A percentile compares a stretch with the other conserved stretches of the same genome.
Conservation (phyloP, 2,113 vertebrate species). For the Gymnorhina tibicen region DNA sequence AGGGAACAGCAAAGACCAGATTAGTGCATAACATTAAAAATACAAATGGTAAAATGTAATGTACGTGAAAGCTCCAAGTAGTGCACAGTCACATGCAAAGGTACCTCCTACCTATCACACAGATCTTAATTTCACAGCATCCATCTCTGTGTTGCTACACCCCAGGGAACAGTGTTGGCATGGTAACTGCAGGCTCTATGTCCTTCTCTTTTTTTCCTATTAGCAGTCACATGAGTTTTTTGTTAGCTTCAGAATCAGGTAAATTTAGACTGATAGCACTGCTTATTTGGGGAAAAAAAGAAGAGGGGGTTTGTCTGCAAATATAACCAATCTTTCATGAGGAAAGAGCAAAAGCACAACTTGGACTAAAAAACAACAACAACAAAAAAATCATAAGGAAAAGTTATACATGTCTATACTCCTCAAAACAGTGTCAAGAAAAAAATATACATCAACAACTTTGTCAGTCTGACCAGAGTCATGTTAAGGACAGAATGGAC, state of each 20-base stretch:
- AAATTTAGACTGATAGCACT: not conserved
- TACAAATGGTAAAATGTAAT: not conserved
- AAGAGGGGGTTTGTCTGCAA: not conserved
- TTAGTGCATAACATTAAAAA: not conserved
- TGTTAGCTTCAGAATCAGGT: not conserved
- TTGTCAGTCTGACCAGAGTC: not conserved
- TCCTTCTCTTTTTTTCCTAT: not conserved
- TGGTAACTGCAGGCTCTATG: constrained; percentile 64
- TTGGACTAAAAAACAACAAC: not conserved
- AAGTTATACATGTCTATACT: not conserved
- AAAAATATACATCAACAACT: not conserved
- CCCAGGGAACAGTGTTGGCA: constrained; percentile 65
- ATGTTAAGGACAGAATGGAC: not conserved
- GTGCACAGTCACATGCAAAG: not conserved
- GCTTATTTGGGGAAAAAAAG: not conserved
- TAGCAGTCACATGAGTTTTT: constrained; percentile 16
- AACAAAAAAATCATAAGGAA: not conserved
- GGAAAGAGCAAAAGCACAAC: not conserved
- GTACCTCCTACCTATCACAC: not conserved
- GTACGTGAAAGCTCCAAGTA: not conserved
- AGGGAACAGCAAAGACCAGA: not conserved
- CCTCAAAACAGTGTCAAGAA: not conserved
- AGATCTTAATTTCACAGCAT: constrained; percentile 54
- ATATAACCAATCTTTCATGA: not conserved
- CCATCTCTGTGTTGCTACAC: constrained; percentile 46